These are phyloP conservation scores for Gastrophysa polygoni DNA, from an alignment of 2,888 invertebrate genomes.

Conservation along the genomic window DNA sequence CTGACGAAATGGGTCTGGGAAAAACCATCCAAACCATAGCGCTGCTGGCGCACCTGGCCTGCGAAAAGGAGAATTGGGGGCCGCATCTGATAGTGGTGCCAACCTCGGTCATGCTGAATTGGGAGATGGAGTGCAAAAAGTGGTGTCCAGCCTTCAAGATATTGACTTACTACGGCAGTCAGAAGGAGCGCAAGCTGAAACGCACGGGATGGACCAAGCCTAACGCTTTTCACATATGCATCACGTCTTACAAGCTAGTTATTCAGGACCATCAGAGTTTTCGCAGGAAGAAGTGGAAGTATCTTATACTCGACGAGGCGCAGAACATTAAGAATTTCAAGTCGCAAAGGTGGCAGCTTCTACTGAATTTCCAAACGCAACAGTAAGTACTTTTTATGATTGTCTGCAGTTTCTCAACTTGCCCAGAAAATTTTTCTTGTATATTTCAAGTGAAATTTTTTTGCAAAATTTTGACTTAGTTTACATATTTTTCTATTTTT, in stretches of 20 bases:
- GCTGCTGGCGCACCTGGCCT: slow-evolving; percentile 90
- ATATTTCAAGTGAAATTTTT: too few relatives aligned
- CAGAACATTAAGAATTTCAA: slow-evolving; percentile 99
- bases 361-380: slow-evolving; percentile 93
- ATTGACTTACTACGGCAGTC: slow-evolving; percentile 95
- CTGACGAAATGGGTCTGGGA: slow-evolving; percentile 97
- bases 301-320: slow-evolving; percentile 96
- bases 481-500: too few relatives aligned
- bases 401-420: slow-evolving; percentile 14
- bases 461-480: too few relatives aligned
- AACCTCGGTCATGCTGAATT: slow-evolving; percentile 98
- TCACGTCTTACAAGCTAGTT: slow-evolving; percentile 96
- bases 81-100: slow-evolving; percentile 99
- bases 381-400: slow-evolving; percentile 71
- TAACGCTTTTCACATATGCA: slow-evolving; percentile 97
- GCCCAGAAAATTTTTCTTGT: too few relatives aligned
- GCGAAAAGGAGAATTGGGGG: slow-evolving; percentile 93
- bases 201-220: slow-evolving; percentile 96
- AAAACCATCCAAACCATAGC: slow-evolving; percentile 98
- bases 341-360: slow-evolving; percentile 96
- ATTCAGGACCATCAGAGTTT: slow-evolving; percentile 99
- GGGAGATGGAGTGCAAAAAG: slow-evolving; percentile 99
- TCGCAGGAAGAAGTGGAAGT: slow-evolving; percentile 97
- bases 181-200: slow-evolving; percentile 92
- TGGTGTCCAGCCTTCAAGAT: slow-evolving; percentile 99